Evolutionary conservation across 2,797 vertebrate genomes (phyloP), one percentile per base, ranked within the genome.

Genomic region (Spinibarbus caldwelli): DNA sequence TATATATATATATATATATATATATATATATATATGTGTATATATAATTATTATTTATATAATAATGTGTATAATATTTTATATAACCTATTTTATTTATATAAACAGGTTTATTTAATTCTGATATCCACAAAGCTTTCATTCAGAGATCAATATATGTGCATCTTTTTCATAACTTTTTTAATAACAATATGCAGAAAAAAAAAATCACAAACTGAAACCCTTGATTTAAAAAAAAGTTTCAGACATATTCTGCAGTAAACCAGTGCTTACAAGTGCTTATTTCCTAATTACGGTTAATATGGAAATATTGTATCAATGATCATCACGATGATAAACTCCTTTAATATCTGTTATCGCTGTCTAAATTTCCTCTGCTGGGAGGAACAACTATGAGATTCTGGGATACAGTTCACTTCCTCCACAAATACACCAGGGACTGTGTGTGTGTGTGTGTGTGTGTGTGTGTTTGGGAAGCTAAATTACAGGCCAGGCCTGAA

Each of bases 401-500:
- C 70, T 29, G 43, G 17, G 81, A 86, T 75, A 78, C 52, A 78
- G 68, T 64, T 49, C 26, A 59, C 57, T 82, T 89, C 84, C 84
- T 86, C 80, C 76, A 78, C 54, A 86, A 73, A 86, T 71, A 70
- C 88, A 85, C 47, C 64, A 85, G 86, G 45, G 86, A 80, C 41
- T 26, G 31, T 71, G 66, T 64, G 52, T 77, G 79, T 86, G 82
- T 80, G 82, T 81, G 86, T 41, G 47, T 75, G 57, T 81, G 82
- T 43, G 66, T 52, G 72, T 14, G 11, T 71, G 23, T 87, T 45
- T 76, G 64, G 31, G 47, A 82, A 86, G 81, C 78, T 84, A 87
- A 89, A 89, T 89, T 89, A 89, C 86, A 89, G 86, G 47, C 84
- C 86, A 87, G 52, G 47, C 43, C 78, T 84, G 77, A 87, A 83